These are phyloP conservation scores for Idaea aversata DNA, from an alignment of 2,888 invertebrate species.

Conservation along the genomic window DNA sequence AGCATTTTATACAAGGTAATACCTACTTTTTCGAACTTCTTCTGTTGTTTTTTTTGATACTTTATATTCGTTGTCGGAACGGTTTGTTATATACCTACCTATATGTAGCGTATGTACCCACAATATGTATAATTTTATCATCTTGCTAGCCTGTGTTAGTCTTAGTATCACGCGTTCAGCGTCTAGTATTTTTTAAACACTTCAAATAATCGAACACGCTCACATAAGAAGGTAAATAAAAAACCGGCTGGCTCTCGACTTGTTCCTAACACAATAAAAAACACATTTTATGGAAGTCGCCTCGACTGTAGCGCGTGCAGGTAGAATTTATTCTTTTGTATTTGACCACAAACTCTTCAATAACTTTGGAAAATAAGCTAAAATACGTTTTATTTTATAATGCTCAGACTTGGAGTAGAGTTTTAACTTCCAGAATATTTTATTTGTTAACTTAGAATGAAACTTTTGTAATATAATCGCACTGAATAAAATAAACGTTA, in stretches of 20 bases:
- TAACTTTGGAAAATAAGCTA: slow-evolving; percentile 20
- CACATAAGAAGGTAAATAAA: slow-evolving; percentile 6
- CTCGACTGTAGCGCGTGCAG: slow-evolving; percentile 17
- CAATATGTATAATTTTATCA: background rate
- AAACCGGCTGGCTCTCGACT: slow-evolving; percentile 4
- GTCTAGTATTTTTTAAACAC: background rate
- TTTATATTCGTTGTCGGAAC: too few species aligned
- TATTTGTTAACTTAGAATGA: background rate
- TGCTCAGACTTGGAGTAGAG: background rate
- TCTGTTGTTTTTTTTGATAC: too few species aligned
- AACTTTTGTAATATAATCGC: background rate
- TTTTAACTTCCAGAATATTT: background rate
- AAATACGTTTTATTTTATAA: background rate
- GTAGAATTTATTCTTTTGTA: slow-evolving; percentile 13
- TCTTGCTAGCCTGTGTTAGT: background rate
- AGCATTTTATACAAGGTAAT: too few species aligned
- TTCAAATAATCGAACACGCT: slow-evolving; percentile 1
- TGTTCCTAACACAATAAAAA: slow-evolving; percentile 16
- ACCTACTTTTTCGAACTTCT: too few species aligned
- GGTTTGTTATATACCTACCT: too few species aligned
- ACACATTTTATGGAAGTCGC: slow-evolving; percentile 8
- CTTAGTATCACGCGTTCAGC: background rate
- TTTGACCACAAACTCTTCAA: background rate
- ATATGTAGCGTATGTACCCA: too few species aligned
- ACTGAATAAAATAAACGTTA: slow-evolving; percentile 9